Evolutionary conservation across 2,797 vertebrate species (phyloP), one percentile per base, ranked within the genome.

Genomic region (Falco berigora): DNA sequence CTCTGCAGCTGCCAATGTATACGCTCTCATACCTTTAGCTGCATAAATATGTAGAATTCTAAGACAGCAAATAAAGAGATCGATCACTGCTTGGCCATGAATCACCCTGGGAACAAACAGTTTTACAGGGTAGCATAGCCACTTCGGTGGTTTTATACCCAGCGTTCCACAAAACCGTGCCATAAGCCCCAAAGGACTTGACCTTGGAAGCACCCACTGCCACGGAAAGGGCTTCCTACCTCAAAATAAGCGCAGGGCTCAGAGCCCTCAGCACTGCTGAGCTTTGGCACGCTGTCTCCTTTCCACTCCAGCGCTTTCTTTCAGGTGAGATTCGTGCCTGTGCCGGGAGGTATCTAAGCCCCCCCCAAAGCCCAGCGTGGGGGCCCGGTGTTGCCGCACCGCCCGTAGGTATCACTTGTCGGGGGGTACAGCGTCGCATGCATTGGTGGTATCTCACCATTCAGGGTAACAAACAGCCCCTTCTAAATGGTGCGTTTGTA

Each of bases 21-120:
- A 97, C 67, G 92, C 82, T 83, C 96, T 73, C 94, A 97, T 93
- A 87, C 96, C 97, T 95, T 94, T 96, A 58, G 96, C 93, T 95
- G 91, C 92, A 64, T 94, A 98, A 97, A 97, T 93, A 63, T 95
- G 96, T 56, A 97, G 97, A 90, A 98, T 98, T 97, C 95, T 97
- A 96, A 97, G 93, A 97, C 72, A 95, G 88, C 6, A 97, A 94
- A 95, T 82, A 96, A 75, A 91, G 80, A 90, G 84, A 95, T 28
- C 4, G 7, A 77, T 96, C 92, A 93, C 91, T 85, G 77, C 53
- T 73, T 36, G 73, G 71, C 88, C 91, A 28, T 3, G 23, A 24
- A 38, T 7, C 52, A 10, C 67, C 28, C 62, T 13, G 42, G 72
- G 14, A 67, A 63, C 72, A 89, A 88, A 79, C 7, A 86, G 12